phyloP scores from a whole-genome alignment of 2,797 vertebrate genomes.

The Distichodus sexfasciatus region DNA sequence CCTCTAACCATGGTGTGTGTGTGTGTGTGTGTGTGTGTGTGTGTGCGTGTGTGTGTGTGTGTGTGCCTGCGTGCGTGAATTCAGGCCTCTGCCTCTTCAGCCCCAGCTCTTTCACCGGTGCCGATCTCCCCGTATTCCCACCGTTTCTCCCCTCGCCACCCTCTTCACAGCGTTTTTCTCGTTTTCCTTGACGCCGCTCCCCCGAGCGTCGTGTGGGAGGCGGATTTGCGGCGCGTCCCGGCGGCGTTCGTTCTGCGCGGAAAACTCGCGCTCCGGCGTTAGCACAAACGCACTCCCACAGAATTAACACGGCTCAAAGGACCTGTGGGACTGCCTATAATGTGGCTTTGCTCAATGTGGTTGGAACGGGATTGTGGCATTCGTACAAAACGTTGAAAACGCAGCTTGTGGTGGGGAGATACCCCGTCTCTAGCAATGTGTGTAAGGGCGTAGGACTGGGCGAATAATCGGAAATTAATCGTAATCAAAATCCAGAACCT shows the following conservation, averaged over 20 bases:
- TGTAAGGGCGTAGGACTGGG: too few relatives aligned
- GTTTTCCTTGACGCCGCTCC: slow-evolving; percentile 19
- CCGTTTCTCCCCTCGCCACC: not conserved
- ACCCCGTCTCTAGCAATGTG: too few relatives aligned
- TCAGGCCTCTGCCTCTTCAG: not conserved
- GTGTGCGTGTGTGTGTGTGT: not conserved
- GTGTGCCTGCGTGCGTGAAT: not conserved
- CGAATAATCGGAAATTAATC: too few relatives aligned
- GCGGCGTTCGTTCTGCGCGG: slow-evolving; percentile 20
- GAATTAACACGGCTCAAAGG: slow-evolving; percentile 30
- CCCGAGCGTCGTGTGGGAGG: slow-evolving; percentile 26
- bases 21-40: not conserved
- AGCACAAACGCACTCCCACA: slow-evolving; percentile 28
- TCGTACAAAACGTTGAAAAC: not conserved
- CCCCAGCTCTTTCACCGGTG: not conserved
- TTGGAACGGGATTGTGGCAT: slow-evolving; percentile 3
- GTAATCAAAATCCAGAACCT: too few relatives aligned
- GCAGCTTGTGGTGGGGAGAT: not conserved
- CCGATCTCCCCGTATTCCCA: not conserved
- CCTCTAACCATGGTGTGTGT: not conserved
- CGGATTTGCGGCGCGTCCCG: slow-evolving; percentile 11
- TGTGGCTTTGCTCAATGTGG: slow-evolving; percentile 17
- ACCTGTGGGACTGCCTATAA: slow-evolving; percentile 17
- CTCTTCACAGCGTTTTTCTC: not conserved
- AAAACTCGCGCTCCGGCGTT: slow-evolving; percentile 11